Base-by-base conservation (phyloP, 2,113 vertebrate species). In the Phylloscopus whistleri region DNA sequence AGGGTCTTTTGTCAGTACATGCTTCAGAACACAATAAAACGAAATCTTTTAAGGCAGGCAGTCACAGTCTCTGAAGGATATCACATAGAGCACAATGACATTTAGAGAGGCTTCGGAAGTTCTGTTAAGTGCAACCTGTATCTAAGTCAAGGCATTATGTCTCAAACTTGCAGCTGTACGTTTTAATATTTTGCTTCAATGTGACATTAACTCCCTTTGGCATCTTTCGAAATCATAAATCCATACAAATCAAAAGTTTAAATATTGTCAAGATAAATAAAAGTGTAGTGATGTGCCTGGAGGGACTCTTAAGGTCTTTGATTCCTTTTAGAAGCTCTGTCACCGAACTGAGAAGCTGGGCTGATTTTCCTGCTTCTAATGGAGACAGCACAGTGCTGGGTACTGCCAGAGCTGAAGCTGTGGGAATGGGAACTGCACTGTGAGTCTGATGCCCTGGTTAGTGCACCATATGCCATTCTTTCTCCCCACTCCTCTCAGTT, bases 51-150 rank as follows among this genome's bases (percentile, higher is more conserved):
- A 93, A 91, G 95, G 81, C 91, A 95, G 83, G 58, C 68, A 91
- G 91, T 94, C 96, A 94, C 76, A 94, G 93, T 23, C 77, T 77
- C 80, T 91, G 78, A 91, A 90, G 48, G 70, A 81, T 88, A 90
- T 95, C 85, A 89, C 66, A 64, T 55, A 77, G 46, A 95, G 74
- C 31, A 79, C 53, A 84, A 37, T 92, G 93, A 95, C 89, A 96
- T 93, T 86, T 95, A 90, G 94, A 95, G 82, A 95, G 83, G 79
- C 58, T 93, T 95, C 79, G 85, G 91, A 95, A 96, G 87, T 92
- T 95, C 84, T 87, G 43, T 77, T 96, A 86, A 96, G 92, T 90
- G 85, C 85, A 95, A 90, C 87, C 84, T 93, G 79, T 88, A 86
- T 75, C 87, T 86, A 94, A 95, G 55, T 88, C 60, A 66, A 81